Base-by-base conservation (phyloP, 2,888 invertebrate species). In the Eledone cirrhosa region DNA sequence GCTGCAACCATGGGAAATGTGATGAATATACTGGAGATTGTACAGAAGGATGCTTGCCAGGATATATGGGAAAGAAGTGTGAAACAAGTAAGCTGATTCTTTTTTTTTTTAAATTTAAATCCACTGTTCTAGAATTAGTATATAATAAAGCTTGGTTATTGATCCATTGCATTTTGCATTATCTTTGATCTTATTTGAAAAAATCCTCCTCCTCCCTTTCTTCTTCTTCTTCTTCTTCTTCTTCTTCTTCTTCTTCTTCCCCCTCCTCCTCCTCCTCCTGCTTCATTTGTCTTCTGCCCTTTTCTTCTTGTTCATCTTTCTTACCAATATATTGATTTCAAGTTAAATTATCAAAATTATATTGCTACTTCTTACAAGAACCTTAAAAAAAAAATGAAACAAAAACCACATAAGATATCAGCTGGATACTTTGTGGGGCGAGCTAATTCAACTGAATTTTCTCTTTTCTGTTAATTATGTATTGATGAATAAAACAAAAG, bases 1-100 rank as follows among this genome's bases (percentile, higher is more conserved):
- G 48, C 48, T 76, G 76, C 47, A 48, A 76, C 48, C 13, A 48
- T 16, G 76, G 76, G 22, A 47, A 48, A 48, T 76, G 76, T 47
- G 47, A 76, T 48, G 48, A 48, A 48, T 29, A 33, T 27, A 76
- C 76, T 29, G 76, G 76, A 47, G 48, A 48, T 48, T 76, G 76
- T 76, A 48, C 76, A 29, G 48, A 48, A 48, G 76, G 76, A 47
- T 76, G 76, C 48, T 24, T 76, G 47, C 76, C 76, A 47, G 76
- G 76, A 4, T 76, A 76, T 22, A 47, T 27, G 48, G 76, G 48
- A 24, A 48, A 13, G 22, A 76, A 47, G 29, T 76, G 76, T 19
- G 48, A 76, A n/a, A 41, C 47, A 47, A 48, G 76, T 76, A 76
- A 24, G 48, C 47, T 5, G 2, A 11, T 16, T 29, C 16, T 69